Evolutionary conservation across 2,113 vertebrate species (phyloP), one percentile per base, ranked within the genome.

Genomic region (Sminthopsis crassicaudata): DNA sequence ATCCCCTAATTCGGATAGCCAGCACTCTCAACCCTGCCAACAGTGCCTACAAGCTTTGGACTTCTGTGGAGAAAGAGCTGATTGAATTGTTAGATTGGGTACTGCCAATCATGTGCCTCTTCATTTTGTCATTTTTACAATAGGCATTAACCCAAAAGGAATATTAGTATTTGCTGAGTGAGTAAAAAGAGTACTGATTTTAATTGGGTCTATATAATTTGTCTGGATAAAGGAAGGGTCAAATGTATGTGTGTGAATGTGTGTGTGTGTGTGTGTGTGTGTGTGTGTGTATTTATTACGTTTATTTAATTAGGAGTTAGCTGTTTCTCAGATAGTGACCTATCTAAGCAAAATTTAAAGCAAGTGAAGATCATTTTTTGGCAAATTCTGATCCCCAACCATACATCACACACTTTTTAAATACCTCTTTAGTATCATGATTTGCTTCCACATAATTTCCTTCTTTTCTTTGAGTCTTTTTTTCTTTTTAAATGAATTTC

Each of bases 61-160:
- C 0, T 0, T 76, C 27, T 27, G n/a, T 51, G 26, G 27, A 4
- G 0, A 57, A 90, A n/a, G 25, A 54, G 52, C 42, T 19, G 0
- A 27, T 36, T 51, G 51, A 93, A n/a, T 0, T 27, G 67, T 54
- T 6, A 30, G 8, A 16, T 25, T 0, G 8, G 42, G 92, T 22
- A 23, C 90, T 48, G 53, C 76, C 55, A 57, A 22, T 25, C 24
- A 42, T 51, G 53, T n/a, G 3, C 57, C 76, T 46, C 9, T 84
- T 46, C 12, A 3, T 51, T 46, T 90, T 36, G 55, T 11, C 46
- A 90, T 30, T 90, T 94, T 91, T 91, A 46, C 10, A 91, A 89
- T 76, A 51, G 19, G 16, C 0, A 23, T 67, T 94, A 36, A 76
- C 26, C 53, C 91, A 26, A 3, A 48, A 92, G 42, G 76, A 94